Percentiles rank a stretch among this genome's conserved stretches.
phyloP scores from a whole-genome alignment of 2,797 vertebrate genomes.

The Setipinna tenuifilis region DNA sequence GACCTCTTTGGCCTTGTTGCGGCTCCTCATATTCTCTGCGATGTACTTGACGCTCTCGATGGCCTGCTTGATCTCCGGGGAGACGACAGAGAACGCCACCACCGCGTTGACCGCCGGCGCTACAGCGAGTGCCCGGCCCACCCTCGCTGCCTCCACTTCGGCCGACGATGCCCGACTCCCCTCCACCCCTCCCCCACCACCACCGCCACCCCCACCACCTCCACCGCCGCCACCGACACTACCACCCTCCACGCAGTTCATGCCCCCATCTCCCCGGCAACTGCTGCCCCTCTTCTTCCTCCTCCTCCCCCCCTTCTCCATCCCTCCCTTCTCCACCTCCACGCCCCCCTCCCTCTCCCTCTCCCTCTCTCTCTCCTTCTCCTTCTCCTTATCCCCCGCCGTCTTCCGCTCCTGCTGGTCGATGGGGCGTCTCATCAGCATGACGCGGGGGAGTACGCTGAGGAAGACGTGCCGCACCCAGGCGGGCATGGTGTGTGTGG shows the following conservation, averaged over 20 bases:
- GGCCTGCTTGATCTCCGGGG: constrained; percentile 83
- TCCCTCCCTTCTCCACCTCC: constrained; percentile 33
- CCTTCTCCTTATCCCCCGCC: constrained; percentile 37
- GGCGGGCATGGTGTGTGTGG: constrained; percentile 87
- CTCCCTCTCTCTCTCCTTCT: too few species aligned
- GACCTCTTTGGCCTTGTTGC: constrained; percentile 93
- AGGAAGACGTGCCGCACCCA: constrained; percentile 89
- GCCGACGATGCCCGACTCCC: constrained; percentile 30
- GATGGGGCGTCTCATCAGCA: constrained; percentile 86
- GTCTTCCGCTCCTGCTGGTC: constrained; percentile 66
- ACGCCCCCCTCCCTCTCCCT: constrained; percentile 35
- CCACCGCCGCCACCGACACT: constrained; percentile 52
- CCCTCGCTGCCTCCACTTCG: constrained; percentile 36
- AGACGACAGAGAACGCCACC: constrained; percentile 75
- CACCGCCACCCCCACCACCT: not conserved
- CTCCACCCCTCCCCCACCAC: not conserved
- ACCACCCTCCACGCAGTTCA: constrained; percentile 5
- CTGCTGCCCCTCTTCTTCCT: not conserved
- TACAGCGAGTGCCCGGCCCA: constrained; percentile 60
- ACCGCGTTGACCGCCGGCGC: constrained; percentile 72
- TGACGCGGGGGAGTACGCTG: constrained; percentile 79
- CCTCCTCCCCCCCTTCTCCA: constrained; percentile 31
- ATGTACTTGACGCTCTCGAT: constrained; percentile 89
- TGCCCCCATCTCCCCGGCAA: not conserved
- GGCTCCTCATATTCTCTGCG: constrained; percentile 88